Percentiles rank a stretch among this genome's conserved stretches.
Conservation (phyloP, 2,113 vertebrate species). For the Orycteropus afer region DNA sequence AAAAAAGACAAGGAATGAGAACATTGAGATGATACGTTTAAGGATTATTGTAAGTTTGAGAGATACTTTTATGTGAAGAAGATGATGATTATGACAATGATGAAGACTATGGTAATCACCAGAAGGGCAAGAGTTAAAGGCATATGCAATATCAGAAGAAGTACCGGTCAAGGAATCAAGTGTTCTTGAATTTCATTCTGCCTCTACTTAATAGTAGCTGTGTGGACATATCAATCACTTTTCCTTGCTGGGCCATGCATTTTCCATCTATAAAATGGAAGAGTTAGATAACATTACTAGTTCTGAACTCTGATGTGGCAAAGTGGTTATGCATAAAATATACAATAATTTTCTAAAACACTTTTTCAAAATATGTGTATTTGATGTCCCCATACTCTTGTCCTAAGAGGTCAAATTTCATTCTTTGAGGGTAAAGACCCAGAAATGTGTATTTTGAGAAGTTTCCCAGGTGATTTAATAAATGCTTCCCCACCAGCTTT, state of each 20-base stretch:
- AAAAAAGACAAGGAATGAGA: not conserved
- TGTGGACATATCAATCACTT: not conserved
- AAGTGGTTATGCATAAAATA: not conserved
- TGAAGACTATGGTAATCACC: not conserved
- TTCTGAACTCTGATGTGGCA: not conserved
- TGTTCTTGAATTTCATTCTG: not conserved
- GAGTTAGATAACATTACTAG: not conserved
- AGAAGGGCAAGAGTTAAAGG: not conserved
- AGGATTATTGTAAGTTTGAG: not conserved
- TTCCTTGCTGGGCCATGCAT: not conserved
- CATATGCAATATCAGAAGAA: not conserved
- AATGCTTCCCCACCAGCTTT: not conserved
- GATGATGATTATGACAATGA: fast-evolving
- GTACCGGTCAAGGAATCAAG: not conserved
- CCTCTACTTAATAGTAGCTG: not conserved
- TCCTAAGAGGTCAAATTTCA: not conserved
- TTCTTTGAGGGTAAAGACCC: not conserved
- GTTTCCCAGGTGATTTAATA: not conserved
- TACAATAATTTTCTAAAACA: not conserved
- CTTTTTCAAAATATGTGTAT: not conserved
- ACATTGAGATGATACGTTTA: not conserved
- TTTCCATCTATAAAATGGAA: not conserved
- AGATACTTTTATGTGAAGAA: not conserved
- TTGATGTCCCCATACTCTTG: not conserved
- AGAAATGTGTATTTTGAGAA: not conserved